Evolutionary conservation across 2,113 vertebrate genomes (phyloP).

Genomic region (Leptosomus discolor): DNA sequence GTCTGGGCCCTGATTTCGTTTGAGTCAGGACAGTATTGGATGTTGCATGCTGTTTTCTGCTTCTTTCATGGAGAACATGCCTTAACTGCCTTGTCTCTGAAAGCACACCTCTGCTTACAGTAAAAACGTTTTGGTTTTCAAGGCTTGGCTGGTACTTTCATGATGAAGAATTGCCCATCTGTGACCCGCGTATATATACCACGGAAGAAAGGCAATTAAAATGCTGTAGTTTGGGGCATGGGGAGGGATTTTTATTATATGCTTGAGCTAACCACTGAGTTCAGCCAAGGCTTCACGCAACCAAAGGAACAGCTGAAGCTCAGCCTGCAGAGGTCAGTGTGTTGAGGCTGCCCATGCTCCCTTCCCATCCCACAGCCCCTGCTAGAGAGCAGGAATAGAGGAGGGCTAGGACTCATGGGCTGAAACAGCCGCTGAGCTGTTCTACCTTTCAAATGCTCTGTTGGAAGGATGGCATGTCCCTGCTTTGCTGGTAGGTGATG

Average conservation of each 20-base stretch:
- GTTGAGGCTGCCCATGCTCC: not conserved
- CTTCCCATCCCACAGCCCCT: not conserved
- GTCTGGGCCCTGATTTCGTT: not conserved
- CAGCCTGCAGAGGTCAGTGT: fast-evolving
- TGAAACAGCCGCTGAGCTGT: not conserved
- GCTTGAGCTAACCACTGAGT: not conserved
- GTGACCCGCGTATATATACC: not conserved
- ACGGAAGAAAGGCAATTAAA: not conserved
- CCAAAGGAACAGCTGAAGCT: not conserved
- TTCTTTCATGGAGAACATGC: not conserved
- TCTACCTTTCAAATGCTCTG: not conserved
- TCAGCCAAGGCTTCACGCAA: not conserved
- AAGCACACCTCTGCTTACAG: not conserved
- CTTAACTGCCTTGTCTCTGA: not conserved
- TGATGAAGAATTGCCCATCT: not conserved
- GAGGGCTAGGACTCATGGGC: not conserved
- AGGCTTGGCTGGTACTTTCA: not conserved
- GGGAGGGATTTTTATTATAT: not conserved
- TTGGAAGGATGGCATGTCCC: not conserved
- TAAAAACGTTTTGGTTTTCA: not conserved
- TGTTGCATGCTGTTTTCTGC: not conserved
- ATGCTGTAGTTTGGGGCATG: fast-evolving
- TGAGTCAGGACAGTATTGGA: not conserved
- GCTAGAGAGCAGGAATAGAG: not conserved
- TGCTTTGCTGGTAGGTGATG: not conserved